A percentile compares a stretch with the other conserved stretches of the same genome.
These are phyloP conservation scores for Nycteola revayana DNA, from an alignment of 2,888 invertebrate genomes.

Conservation along the genomic window DNA sequence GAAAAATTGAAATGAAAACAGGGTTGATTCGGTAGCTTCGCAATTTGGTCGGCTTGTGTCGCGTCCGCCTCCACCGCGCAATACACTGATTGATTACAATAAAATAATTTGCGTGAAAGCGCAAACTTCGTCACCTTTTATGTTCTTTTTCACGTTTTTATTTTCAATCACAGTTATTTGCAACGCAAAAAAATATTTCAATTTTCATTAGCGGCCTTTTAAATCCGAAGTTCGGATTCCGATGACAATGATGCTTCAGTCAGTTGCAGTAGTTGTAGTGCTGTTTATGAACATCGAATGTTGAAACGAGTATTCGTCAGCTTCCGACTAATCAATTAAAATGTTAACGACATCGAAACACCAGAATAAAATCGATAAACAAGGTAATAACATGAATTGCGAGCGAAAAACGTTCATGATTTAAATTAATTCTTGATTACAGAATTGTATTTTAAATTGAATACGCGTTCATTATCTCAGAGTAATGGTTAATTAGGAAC, in stretches of 20 bases:
- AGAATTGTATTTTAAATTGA: neutral
- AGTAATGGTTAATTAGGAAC: neutral
- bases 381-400: too few species aligned
- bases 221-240: conserved; percentile 5
- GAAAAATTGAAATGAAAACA: conserved; percentile 62
- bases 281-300: too few species aligned
- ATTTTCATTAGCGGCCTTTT: conserved; percentile 19
- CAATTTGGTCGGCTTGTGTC: conserved; percentile 65
- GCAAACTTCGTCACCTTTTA: conserved; percentile 42
- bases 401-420: too few species aligned
- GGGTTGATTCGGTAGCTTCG: conserved; percentile 50
- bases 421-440: neutral
- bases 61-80: conserved; percentile 30
- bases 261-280: too few species aligned
- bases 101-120: conserved; percentile 58
- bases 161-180: conserved; percentile 29
- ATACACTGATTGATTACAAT: conserved; percentile 60
- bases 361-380: too few species aligned
- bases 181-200: conserved; percentile 15
- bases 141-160: conserved; percentile 23
- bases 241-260: neutral
- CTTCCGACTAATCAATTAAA: too few species aligned
- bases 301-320: too few species aligned
- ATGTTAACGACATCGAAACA: too few species aligned
- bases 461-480: neutral